Percentiles rank a stretch among this genome's conserved stretches.
Conservation (phyloP, 2,113 vertebrate species). For the Elgaria multicarinata region DNA sequence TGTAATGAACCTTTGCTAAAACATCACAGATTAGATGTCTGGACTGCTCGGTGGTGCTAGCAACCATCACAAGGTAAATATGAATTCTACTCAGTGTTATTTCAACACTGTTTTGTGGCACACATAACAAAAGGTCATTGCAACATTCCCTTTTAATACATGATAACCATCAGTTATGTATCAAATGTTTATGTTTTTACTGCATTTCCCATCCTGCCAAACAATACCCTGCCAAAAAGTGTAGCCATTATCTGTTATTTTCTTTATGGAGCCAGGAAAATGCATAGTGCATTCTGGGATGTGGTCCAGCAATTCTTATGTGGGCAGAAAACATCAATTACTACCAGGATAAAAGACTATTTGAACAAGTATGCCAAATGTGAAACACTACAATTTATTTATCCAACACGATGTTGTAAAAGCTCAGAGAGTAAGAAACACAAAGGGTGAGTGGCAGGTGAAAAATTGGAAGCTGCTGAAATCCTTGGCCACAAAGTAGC, state of each 20-base stretch:
- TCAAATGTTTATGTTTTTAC: not conserved
- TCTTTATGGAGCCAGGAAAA: not conserved
- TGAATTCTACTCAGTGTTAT: not conserved
- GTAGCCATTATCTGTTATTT: not conserved
- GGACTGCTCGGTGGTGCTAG: not conserved
- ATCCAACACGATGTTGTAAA: slow-evolving; percentile 12
- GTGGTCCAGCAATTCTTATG: not conserved
- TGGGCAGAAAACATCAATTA: slow-evolving; percentile 14
- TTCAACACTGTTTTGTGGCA: not conserved
- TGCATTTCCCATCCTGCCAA: not conserved
- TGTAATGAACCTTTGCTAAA: not conserved
- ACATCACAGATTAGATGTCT: not conserved
- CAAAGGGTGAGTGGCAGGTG: rapidly evolving
- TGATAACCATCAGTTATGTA: not conserved
- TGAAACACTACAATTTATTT: slow-evolving; percentile 17
- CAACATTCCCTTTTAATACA: not conserved
- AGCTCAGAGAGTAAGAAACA: not conserved
- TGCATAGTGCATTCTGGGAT: slow-evolving; percentile 4
- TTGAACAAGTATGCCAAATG: slow-evolving; percentile 7
- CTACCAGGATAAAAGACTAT: slow-evolving; percentile 13
- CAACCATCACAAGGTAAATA: not conserved
- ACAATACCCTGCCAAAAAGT: not conserved
- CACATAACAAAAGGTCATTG: not conserved
- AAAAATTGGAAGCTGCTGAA: not conserved
- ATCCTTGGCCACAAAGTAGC: not conserved